phyloP scores from a whole-genome alignment of 1,140 invertebrate genomes.

The Pristionchus pacificus region DNA sequence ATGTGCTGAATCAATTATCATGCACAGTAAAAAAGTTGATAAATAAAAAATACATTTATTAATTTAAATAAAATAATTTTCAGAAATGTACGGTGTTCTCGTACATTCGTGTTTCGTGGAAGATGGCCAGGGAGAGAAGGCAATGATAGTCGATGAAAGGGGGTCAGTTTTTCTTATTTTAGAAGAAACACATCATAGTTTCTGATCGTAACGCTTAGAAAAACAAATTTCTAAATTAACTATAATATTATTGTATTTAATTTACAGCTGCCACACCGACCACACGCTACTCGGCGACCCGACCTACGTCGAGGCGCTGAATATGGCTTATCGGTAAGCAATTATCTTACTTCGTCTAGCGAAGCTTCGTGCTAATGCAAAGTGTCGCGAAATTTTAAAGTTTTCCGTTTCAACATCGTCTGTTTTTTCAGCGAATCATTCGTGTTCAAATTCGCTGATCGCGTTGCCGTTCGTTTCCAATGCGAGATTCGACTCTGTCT shows the following conservation, averaged over 20 bases:
- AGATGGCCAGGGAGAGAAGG: conserved; percentile 55
- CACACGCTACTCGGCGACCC: conserved; percentile 50
- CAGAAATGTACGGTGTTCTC: conserved; percentile 50
- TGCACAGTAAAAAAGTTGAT: no score
- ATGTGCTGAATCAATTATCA: no score
- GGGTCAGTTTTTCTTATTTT: conserved; percentile 33
- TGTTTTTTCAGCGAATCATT: conserved; percentile 34
- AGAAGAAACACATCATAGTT: conserved; percentile 20
- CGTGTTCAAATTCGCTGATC: conserved; percentile 56
- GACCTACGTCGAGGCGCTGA: conserved; percentile 52
- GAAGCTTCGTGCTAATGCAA: no score
- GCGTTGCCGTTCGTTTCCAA: conserved; percentile 52
- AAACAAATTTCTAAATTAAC: no score
- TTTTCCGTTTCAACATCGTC: background rate
- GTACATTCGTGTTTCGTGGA: conserved; percentile 55
- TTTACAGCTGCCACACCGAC: conserved; percentile 49
- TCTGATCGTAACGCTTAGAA: no score
- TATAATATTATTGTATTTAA: conserved; percentile 14
- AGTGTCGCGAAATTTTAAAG: no score
- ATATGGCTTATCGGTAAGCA: conserved; percentile 50
- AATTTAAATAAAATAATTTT: conserved; percentile 19
- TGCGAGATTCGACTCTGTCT: conserved; percentile 55
- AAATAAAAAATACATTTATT: conserved; percentile 3
- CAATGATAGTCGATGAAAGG: conserved; percentile 47
- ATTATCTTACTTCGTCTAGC: background rate